Conservation (phyloP, 2,888 invertebrate genomes). For the Ennomos quercinarius region DNA sequence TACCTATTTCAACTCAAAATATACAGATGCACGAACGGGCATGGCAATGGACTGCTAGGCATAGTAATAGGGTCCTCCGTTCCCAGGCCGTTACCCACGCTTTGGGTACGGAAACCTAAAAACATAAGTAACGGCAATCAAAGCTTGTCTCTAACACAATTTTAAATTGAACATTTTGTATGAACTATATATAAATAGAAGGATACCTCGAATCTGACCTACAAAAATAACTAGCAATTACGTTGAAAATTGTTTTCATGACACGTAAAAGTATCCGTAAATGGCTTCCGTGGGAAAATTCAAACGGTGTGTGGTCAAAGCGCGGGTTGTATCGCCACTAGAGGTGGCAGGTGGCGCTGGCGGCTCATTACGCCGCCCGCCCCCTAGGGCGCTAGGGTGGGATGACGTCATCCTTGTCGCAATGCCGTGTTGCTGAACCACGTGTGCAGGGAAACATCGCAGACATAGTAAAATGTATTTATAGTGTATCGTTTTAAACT, state of each 20-base stretch:
- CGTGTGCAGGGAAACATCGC: constrained; percentile 30
- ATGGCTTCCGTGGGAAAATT: constrained; percentile 37
- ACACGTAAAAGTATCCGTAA: constrained; percentile 26
- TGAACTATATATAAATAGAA: no score
- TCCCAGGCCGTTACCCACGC: no score
- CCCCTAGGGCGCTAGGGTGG: constrained; percentile 22
- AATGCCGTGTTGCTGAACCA: constrained; percentile 57
- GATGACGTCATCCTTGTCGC: constrained; percentile 71
- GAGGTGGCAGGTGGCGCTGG: constrained; percentile 17
- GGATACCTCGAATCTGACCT: constrained; percentile 3
- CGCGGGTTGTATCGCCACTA: constrained; percentile 41
- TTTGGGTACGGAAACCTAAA: no score
- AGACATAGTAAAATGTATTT: constrained; percentile 12
- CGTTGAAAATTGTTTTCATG: constrained; percentile 39
- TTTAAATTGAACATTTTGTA: no score
- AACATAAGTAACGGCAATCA: no score
- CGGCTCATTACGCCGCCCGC: constrained; percentile 49
- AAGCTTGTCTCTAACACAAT: no score
- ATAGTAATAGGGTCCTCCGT: no score
- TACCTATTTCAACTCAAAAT: no score
- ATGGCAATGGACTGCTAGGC: no score
- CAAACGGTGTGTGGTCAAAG: constrained; percentile 53
- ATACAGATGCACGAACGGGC: no score
- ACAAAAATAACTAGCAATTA: constrained; percentile 22
- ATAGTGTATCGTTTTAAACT: constrained; percentile 3